Evolutionary conservation across 92 coral and sea anemone genomes (phyloP).

Genomic region (Paramuricea clavata): DNA sequence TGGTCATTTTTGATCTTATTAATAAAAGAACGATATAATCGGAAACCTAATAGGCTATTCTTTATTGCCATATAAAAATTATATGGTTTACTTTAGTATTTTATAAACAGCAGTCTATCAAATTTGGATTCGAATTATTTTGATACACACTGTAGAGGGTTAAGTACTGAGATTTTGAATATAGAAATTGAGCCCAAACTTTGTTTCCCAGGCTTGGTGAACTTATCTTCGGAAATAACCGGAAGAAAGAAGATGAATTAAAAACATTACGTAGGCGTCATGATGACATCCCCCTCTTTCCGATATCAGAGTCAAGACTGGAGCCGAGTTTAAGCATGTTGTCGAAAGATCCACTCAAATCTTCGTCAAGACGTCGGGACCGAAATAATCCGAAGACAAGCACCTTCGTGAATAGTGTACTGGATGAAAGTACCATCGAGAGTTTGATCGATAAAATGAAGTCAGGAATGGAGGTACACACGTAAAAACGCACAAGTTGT

Average conservation of each 20-base stretch:
- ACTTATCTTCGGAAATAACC: slow-evolving; percentile 81
- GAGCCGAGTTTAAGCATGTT: slow-evolving; percentile 2
- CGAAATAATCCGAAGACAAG: slow-evolving; percentile 1
- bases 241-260: slow-evolving; percentile 82
- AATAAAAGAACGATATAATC: no score
- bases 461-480: slow-evolving; percentile 90
- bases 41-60: no score
- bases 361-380: slow-evolving; percentile 7
- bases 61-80: no score
- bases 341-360: slow-evolving; percentile 2
- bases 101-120: no score
- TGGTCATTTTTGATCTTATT: no score
- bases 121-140: no score
- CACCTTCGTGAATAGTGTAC: slow-evolving; percentile 48
- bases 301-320: slow-evolving; percentile 24
- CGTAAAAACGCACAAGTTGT: no score
- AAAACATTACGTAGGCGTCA: slow-evolving; percentile 64
- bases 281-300: slow-evolving; percentile 77
- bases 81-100: no score
- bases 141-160: no score
- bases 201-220: slow-evolving; percentile 84
- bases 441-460: slow-evolving; percentile 91
- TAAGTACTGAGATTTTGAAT: neutral
- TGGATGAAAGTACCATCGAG: slow-evolving; percentile 85
- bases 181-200: neutral